A percentile compares a stretch with the other conserved stretches of the same genome.
Evolutionary conservation across 2,888 invertebrate species (phyloP).

Genomic region (Xanthorhoe spadicearia): DNA sequence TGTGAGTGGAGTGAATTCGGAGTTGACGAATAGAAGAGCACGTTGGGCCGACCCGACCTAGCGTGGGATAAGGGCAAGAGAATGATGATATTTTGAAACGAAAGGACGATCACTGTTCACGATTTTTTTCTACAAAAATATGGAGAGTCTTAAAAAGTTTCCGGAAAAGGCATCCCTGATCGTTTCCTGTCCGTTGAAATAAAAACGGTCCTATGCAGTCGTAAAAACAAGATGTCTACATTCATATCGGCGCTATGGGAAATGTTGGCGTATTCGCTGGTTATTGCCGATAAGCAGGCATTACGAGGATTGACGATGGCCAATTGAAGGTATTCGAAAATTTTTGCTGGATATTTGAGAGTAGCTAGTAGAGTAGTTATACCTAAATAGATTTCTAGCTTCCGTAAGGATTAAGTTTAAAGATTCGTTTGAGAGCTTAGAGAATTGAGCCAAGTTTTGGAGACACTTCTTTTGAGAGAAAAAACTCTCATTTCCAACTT

Average conservation of each 20-base stretch:
- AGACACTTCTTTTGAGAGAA: no score
- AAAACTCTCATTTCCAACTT: no score
- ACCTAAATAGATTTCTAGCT: no score
- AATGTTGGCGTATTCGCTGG: constrained; percentile 36
- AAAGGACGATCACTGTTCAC: no score
- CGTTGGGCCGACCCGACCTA: no score
- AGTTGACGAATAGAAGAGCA: no score
- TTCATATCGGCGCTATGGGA: constrained; percentile 52
- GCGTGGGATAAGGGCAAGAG: no score
- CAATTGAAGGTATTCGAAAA: constrained; percentile 17
- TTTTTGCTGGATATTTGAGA: background rate
- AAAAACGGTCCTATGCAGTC: constrained; percentile 42
- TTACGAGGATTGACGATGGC: constrained; percentile 20
- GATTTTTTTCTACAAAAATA: no score
- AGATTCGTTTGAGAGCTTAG: background rate
- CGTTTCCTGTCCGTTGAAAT: constrained; percentile 7
- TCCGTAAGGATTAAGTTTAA: background rate
- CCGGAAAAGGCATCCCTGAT: background rate
- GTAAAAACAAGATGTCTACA: constrained; percentile 73
- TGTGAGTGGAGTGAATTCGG: no score
- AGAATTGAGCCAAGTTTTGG: no score
- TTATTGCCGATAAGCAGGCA: constrained; percentile 33
- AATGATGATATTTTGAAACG: no score
- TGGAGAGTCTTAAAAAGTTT: background rate
- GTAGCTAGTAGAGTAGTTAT: background rate